Base-by-base conservation (phyloP, 2,888 invertebrate species). In the Amphiduros pacificus region DNA sequence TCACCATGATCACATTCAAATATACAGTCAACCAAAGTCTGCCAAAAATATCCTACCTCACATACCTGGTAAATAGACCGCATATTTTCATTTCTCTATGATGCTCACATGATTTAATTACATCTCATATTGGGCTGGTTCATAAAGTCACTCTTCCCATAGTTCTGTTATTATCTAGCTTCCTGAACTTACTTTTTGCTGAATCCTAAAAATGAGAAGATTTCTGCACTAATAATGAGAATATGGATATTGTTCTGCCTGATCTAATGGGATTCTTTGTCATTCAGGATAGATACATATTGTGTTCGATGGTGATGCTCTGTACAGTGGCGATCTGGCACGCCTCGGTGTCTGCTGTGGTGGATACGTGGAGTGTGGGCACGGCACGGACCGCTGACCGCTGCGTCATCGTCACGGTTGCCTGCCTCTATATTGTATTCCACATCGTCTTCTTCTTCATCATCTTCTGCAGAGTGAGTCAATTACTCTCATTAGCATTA, bases 11-110 rank as follows among this genome's bases (percentile, higher is more conserved):
- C 17, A 62, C 65, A 24, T 69, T 69, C 53, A 67, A 67, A 57
- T 69, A 65, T 59, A 65, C 67, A 44, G 65, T 65, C 49, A 67
- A 60, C 53, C 63, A 67, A 60, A 63, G 63, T 53, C 58, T 69
- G 6, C 69, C 69, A 2, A 67, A 67, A 41, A 67, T 69, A 36
- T 69, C 69, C 3, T 69, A 69, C 51, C 55, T 69, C 48, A 69
- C 69, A 2, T 55, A 60, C 31, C 36, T 67, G 55, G 67, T 67
- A 61, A 41, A 48, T 17, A 29, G 20, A 9, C 20, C 9, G 11
- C 11, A 20, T 22, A 20, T 48, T 17, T 36, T 9, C 17, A 14
- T 36, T 36, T 14, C 36, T 14, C 9, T 14, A 36, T 14, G 14
- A 20, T 49, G n/a, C 11, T 49, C 50, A 49, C 36, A 36, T 14